Conservation (phyloP, 2,888 invertebrate genomes). For the Eucriotettix oculatus region DNA sequence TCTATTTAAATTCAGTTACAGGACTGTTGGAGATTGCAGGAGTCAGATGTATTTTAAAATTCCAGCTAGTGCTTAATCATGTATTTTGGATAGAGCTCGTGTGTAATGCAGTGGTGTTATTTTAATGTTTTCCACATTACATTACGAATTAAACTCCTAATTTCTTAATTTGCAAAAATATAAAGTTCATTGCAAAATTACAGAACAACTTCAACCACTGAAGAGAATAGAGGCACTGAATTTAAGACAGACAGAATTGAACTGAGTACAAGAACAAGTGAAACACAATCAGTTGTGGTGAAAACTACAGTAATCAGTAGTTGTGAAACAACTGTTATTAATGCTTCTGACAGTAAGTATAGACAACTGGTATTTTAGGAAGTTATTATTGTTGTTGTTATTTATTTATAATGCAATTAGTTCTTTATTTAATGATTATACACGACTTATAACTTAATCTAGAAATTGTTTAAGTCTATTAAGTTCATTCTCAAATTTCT, state of each 20-base stretch:
- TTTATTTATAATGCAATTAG: no score
- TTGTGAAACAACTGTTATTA: slow-evolving; percentile 6
- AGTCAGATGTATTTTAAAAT: no score
- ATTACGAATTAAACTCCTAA: no score
- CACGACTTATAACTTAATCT: no score
- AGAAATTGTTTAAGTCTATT: no score
- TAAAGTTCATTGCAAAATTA: not conserved
- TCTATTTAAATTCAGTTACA: no score
- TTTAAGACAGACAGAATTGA: slow-evolving; percentile 6
- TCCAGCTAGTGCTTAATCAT: not conserved
- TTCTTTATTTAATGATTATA: no score
- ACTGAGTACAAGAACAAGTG: slow-evolving; percentile 3
- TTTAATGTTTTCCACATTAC: not conserved
- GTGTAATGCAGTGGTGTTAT: not conserved
- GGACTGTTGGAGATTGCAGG: no score
- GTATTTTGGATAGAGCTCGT: not conserved
- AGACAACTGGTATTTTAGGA: no score
- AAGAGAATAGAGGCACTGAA: slow-evolving; percentile 4
- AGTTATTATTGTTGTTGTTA: no score
- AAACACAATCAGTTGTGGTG: slow-evolving; percentile 8
- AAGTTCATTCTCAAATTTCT: no score
- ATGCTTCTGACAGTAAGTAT: slow-evolving; percentile 10
- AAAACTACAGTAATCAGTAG: slow-evolving; percentile 9
- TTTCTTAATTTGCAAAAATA: not conserved
- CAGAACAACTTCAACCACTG: slow-evolving; percentile 2